Evolutionary conservation across 2,797 vertebrate genomes (phyloP).

Genomic region (Chanos chanos): DNA sequence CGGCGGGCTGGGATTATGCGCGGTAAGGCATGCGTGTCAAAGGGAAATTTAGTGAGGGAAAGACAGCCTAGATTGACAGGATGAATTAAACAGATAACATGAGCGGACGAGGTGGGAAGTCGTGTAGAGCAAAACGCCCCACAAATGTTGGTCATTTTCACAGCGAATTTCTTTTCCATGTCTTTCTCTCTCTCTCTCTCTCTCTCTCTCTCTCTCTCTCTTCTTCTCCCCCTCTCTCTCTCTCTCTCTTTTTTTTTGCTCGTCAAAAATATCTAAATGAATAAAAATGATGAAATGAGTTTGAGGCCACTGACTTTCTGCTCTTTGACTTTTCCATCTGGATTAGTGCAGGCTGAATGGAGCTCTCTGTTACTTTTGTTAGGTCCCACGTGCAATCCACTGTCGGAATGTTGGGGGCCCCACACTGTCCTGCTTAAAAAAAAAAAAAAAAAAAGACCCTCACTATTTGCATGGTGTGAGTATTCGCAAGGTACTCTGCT

Average conservation of each 20-base stretch:
- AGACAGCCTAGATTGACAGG: conserved; percentile 81
- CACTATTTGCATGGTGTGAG: too few relatives aligned
- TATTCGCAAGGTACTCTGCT: too few relatives aligned
- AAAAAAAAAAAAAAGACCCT: too few relatives aligned
- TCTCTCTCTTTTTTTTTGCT: conserved; percentile 63
- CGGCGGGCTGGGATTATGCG: conserved; percentile 79
- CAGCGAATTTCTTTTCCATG: conserved; percentile 57
- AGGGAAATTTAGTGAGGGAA: conserved; percentile 81
- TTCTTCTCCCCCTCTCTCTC: not conserved
- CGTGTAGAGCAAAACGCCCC: conserved; percentile 75
- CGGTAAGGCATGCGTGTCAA: conserved; percentile 84
- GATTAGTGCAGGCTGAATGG: conserved; percentile 85
- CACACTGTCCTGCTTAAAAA: too few relatives aligned
- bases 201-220: conserved; percentile 26
- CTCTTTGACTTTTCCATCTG: conserved; percentile 87
- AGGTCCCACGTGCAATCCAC: conserved; percentile 76
- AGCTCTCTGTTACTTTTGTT: conserved; percentile 82
- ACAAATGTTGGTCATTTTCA: conserved; percentile 76
- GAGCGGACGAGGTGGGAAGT: conserved; percentile 67
- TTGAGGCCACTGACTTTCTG: conserved; percentile 80
- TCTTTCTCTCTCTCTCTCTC: conserved; percentile 36
- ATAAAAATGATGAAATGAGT: conserved; percentile 83
- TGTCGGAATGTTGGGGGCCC: conserved; percentile 72
- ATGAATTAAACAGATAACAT: conserved; percentile 84
- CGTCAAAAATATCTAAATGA: conserved; percentile 80